These are phyloP conservation scores for Oncorhynchus gorbuscha DNA, from an alignment of 2,113 vertebrate genomes.

Conservation along the genomic window DNA sequence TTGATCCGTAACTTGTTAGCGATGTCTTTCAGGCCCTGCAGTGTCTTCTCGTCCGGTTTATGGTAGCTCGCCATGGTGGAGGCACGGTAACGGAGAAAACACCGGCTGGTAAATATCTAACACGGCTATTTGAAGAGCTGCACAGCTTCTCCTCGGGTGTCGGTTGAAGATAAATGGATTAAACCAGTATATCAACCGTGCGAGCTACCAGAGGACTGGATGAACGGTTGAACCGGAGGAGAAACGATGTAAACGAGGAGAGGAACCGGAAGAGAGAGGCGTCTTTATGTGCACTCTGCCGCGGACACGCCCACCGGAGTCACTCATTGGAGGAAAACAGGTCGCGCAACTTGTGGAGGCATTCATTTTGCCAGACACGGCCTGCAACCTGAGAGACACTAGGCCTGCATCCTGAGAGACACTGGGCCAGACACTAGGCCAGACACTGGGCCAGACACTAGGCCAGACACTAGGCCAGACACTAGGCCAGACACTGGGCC, in stretches of 20 bases:
- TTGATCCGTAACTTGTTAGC: slow-evolving; percentile 81
- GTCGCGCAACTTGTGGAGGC: not conserved
- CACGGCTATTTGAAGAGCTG: not conserved
- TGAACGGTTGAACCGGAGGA: not conserved
- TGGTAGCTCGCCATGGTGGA: slow-evolving; percentile 62
- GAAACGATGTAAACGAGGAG: not conserved
- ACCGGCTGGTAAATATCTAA: not conserved
- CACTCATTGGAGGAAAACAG: slow-evolving; percentile 47
- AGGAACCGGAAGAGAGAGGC: not conserved
- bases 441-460: too few relatives aligned
- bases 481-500: too few relatives aligned
- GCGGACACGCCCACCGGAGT: slow-evolving; percentile 36
- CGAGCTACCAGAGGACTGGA: not conserved
- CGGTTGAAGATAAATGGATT: not conserved
- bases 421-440: too few relatives aligned
- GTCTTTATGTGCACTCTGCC: slow-evolving; percentile 38
- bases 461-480: too few relatives aligned
- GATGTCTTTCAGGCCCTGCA: slow-evolving; percentile 78
- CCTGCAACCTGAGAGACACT: too few relatives aligned
- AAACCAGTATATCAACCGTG: not conserved
- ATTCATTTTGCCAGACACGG: too few relatives aligned
- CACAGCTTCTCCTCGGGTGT: not conserved
- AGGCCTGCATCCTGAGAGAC: too few relatives aligned
- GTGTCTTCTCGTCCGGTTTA: slow-evolving; percentile 74
- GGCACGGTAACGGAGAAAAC: not conserved